phyloP scores from a whole-genome alignment of 2,797 vertebrate species.

The Sphenopsis melanotis region DNA sequence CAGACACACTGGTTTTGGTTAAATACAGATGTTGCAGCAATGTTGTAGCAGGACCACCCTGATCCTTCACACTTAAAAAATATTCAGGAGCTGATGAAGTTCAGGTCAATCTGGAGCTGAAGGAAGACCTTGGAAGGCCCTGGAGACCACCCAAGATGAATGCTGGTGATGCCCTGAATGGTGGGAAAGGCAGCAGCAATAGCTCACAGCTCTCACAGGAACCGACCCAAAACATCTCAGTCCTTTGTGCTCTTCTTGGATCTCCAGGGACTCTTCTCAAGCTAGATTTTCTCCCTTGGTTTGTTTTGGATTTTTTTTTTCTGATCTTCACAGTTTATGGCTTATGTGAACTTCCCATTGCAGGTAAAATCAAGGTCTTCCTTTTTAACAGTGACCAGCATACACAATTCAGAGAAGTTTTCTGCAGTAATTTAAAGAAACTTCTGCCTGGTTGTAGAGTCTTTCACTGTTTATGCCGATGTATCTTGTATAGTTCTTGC shows the following conservation, averaged over 20 bases:
- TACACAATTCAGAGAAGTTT: neutral
- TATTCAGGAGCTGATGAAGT: neutral
- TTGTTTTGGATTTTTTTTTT: neutral
- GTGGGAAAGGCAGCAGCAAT: neutral
- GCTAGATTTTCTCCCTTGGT: neutral
- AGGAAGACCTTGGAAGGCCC: neutral
- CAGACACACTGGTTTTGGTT: neutral
- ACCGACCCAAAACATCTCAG: neutral
- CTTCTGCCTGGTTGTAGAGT: neutral
- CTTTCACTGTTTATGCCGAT: neutral
- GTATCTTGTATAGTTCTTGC: neutral
- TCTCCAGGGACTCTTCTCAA: neutral
- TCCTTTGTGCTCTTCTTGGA: neutral
- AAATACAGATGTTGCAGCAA: neutral
- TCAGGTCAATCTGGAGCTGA: neutral
- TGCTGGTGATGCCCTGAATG: fast-evolving
- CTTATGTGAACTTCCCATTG: neutral
- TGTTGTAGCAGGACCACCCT: neutral
- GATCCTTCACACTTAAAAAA: neutral
- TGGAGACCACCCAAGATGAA: neutral
- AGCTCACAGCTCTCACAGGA: neutral
- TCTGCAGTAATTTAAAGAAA: neutral
- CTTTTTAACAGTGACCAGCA: neutral
- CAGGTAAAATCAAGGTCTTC: neutral
- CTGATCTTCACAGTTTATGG: neutral